Evolutionary conservation across 2,797 vertebrate genomes (phyloP).

Genomic region (Malurus leucopterus): DNA sequence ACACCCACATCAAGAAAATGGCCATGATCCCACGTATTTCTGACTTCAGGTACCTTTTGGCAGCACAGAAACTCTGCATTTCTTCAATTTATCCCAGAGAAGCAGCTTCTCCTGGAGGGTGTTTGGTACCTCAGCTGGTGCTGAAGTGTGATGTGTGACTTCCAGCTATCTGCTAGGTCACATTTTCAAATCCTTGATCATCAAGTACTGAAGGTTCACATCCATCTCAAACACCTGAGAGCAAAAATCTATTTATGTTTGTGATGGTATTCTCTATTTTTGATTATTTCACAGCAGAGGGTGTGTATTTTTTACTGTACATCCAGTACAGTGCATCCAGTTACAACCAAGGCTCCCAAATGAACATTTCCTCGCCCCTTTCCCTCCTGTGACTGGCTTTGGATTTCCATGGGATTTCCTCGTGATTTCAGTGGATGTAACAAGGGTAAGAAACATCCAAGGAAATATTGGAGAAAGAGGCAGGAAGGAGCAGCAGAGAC

Average conservation of each 20-base stretch:
- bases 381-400: neutral
- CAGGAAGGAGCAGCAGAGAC: neutral
- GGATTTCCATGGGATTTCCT: neutral
- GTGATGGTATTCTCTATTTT: neutral
- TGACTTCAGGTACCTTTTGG: neutral
- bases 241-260: neutral
- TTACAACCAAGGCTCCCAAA: rapidly evolving
- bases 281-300: neutral
- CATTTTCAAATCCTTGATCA: rapidly evolving
- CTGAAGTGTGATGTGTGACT: neutral
- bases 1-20: neutral
- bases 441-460: neutral
- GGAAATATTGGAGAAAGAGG: rapidly evolving
- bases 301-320: rapidly evolving
- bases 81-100: neutral
- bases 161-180: neutral
- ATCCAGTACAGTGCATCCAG: too few species aligned
- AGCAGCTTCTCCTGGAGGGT: neutral
- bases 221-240: neutral
- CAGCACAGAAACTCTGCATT: neutral
- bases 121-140: neutral
- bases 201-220: neutral
- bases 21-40: rapidly evolving
- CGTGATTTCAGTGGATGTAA: rapidly evolving
- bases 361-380: rapidly evolving